A percentile compares a stretch with the other conserved stretches of the same genome.
phyloP scores from a whole-genome alignment of 2,797 vertebrate species.

The Cirrhinus molitorella region DNA sequence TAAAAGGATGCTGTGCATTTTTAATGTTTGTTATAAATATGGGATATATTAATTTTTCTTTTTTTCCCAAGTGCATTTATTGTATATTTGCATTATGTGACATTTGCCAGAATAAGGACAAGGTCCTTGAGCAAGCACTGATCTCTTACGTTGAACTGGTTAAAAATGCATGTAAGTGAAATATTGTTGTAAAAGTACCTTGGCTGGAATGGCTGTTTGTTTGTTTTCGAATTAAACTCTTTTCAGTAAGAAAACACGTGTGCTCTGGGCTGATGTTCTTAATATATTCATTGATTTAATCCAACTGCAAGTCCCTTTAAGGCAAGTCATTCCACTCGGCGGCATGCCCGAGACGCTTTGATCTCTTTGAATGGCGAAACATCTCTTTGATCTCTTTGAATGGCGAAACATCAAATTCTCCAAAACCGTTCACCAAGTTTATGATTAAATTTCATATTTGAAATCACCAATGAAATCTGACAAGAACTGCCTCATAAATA shows the following conservation, averaged over 20 bases:
- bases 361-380: no score
- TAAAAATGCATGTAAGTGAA: conserved; percentile 19
- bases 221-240: conserved; percentile 40
- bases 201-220: conserved; percentile 30
- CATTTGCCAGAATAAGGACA: conserved; percentile 40
- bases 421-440: no score
- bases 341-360: no score
- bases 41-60: background rate
- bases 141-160: conserved; percentile 13
- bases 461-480: no score
- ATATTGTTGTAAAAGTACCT: background rate
- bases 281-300: background rate
- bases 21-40: conserved; percentile 33
- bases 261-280: background rate
- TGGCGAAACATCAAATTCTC: no score
- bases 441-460: no score
- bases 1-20: conserved; percentile 53
- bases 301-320: no score
- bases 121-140: conserved; percentile 42
- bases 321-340: no score
- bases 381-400: no score
- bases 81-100: conserved; percentile 42
- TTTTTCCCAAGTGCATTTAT: background rate
- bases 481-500: no score
- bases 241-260: conserved; percentile 2